Percentiles rank a stretch among this genome's conserved stretches.
phyloP scores from a whole-genome alignment of 2,888 invertebrate species.

The Aspidiotus rigidus region DNA sequence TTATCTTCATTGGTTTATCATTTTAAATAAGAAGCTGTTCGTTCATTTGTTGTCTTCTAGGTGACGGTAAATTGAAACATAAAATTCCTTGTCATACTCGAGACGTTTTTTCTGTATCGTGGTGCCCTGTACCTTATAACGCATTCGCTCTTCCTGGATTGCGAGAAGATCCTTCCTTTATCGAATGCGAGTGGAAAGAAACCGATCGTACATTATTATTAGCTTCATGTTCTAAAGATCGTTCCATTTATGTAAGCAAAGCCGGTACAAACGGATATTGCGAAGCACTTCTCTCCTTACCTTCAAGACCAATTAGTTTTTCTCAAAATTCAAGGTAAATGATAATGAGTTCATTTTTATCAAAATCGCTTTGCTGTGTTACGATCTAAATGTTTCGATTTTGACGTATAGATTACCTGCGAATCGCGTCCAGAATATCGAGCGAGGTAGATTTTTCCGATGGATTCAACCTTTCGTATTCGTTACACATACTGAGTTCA shows the following conservation, averaged over 20 bases:
- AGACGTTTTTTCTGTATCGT: conserved; percentile 59
- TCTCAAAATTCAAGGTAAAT: background rate
- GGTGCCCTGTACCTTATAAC: conserved; percentile 59
- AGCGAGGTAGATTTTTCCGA: conserved; percentile 15
- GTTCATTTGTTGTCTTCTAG: conserved; percentile 42
- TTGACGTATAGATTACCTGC: background rate
- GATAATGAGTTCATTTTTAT: background rate
- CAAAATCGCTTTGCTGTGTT: background rate
- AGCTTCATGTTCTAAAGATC: conserved; percentile 59
- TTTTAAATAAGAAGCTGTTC: background rate
- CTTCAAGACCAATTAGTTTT: conserved; percentile 35
- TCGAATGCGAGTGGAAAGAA: conserved; percentile 28
- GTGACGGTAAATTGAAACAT: conserved; percentile 50
- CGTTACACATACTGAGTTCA: conserved; percentile 24
- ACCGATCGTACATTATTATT: conserved; percentile 44
- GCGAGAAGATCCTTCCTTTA: conserved; percentile 10
- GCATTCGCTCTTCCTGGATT: conserved; percentile 40
- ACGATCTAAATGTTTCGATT: background rate
- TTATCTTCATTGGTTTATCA: background rate
- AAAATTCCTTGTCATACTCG: conserved; percentile 67
- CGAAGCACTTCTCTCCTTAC: conserved; percentile 41
- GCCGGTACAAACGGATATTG: conserved; percentile 53
- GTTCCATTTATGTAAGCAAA: conserved; percentile 56
- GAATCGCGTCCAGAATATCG: conserved; percentile 11
- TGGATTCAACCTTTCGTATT: conserved; percentile 18